Conservation (phyloP, 2,888 invertebrate species). For the Ennomos fuscantarius region DNA sequence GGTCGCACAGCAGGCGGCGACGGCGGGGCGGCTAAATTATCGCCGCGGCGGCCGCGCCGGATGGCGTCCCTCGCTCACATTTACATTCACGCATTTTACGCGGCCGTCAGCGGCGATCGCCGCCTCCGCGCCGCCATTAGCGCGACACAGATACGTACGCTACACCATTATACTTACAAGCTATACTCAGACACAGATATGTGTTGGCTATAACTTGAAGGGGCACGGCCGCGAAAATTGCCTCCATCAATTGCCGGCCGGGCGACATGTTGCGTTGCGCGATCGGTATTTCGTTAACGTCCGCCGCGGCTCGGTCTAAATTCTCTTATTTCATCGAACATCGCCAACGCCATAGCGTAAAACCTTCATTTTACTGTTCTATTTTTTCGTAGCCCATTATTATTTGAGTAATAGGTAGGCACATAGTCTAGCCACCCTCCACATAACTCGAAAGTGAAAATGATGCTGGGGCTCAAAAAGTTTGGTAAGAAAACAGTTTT, state of each 20-base stretch:
- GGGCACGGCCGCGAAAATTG: constrained; percentile 62
- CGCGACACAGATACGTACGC: constrained; percentile 54
- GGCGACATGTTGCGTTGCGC: constrained; percentile 51
- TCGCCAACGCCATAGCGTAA: too few species aligned
- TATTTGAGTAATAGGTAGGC: too few species aligned
- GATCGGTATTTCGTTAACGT: constrained; percentile 50
- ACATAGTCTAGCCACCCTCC: too few species aligned
- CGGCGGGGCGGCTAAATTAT: constrained; percentile 54
- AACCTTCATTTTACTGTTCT: too few species aligned
- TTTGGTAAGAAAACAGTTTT: too few species aligned
- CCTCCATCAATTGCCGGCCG: constrained; percentile 61
- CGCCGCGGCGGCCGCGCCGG: constrained; percentile 40
- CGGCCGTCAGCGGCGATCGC: constrained; percentile 61
- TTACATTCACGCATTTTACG: constrained; percentile 69
- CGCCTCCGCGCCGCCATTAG: constrained; percentile 62
- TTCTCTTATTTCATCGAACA: too few species aligned
- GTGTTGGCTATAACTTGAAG: constrained; percentile 51
- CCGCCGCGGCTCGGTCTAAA: constrained; percentile 8
- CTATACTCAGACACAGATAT: constrained; percentile 50
- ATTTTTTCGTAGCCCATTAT: too few species aligned
- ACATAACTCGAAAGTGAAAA: too few species aligned
- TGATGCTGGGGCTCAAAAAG: too few species aligned
- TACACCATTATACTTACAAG: background rate
- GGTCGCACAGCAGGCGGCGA: constrained; percentile 45
- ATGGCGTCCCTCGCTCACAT: constrained; percentile 53